Base-by-base conservation (phyloP, 2,113 vertebrate species). In the Myotis brandtii region DNA sequence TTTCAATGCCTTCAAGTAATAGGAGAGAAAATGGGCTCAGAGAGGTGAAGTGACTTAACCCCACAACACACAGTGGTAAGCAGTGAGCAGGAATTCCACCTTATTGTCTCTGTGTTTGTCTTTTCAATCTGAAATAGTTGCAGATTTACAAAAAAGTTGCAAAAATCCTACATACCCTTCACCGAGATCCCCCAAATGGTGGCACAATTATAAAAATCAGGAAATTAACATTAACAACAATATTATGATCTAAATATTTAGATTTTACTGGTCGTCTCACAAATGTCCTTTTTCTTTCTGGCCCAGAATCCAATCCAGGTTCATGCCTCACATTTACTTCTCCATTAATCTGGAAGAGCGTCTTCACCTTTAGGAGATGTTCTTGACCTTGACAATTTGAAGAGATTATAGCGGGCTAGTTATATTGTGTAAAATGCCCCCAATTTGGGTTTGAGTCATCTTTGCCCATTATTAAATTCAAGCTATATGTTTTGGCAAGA, bases 51-150 rank as follows among this genome's bases (percentile, higher is more conserved):
- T 32, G 17, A 86, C 40, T 96, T 77, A 30, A 30, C 69, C 52
- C 32, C 56, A 59, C 30, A 59, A 85, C 50, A 75, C 34, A 79
- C 21, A 80, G 70, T 9, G 12, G 32, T 54, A 73, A 82, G 32
- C 32, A 54, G 43, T 7, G 32, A 46, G 67, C 25, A 66, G 62
- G 9, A 66, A 77, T 89, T 59, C 37, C 76, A 54, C 17, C 54
- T 89, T 43, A 40, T 9, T 18, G 37, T 66, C 43, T 86, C 9
- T 37, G 59, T 59, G 16, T 56, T 69, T 50, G 21, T 81, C 6
- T 69, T 91, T 75, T 91, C 30, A 52, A 66, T 59, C 59, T 77
- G 46, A 82, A 91, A 64, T 83, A 62, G 85, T 76, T 77, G 62
- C 48, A 83, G 77, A 88, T 23, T 86, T 91, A 64, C 9, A 70